Conservation (phyloP, 2,797 vertebrate species). For the Pelobates cultripes region DNA sequence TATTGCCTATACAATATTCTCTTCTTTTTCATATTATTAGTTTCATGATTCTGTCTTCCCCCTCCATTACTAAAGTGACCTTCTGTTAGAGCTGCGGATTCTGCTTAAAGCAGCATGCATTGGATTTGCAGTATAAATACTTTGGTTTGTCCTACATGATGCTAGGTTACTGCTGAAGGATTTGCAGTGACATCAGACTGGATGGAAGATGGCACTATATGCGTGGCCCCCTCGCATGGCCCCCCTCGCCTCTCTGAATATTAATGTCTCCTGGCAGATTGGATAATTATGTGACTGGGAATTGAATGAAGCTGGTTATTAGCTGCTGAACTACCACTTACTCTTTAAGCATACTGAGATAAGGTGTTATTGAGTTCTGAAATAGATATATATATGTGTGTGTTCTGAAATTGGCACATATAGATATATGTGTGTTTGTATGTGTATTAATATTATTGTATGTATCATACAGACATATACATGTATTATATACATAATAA, state of each 20-base stretch:
- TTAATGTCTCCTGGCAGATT: conserved; percentile 72
- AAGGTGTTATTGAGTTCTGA: neutral
- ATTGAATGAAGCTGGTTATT: conserved; percentile 75
- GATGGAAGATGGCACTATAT: conserved; percentile 26
- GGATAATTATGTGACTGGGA: conserved; percentile 76
- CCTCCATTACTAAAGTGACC: conserved; percentile 36
- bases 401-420: no score
- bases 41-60: conserved; percentile 13
- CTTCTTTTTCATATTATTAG: conserved; percentile 22
- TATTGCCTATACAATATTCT: neutral
- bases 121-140: conserved; percentile 32
- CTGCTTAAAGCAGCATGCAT: conserved; percentile 13
- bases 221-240: conserved; percentile 57
- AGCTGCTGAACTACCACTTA: conserved; percentile 63
- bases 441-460: no score
- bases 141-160: conserved; percentile 49
- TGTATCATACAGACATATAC: no score
- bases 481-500: no score
- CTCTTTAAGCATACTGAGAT: conserved; percentile 56
- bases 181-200: conserved; percentile 49
- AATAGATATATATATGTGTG: neutral
- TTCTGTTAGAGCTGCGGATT: conserved; percentile 1
- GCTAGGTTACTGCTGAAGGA: conserved; percentile 33
- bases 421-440: no score
- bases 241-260: conserved; percentile 67